phyloP scores from a whole-genome alignment of 2,797 vertebrate genomes.

The Picus viridis region DNA sequence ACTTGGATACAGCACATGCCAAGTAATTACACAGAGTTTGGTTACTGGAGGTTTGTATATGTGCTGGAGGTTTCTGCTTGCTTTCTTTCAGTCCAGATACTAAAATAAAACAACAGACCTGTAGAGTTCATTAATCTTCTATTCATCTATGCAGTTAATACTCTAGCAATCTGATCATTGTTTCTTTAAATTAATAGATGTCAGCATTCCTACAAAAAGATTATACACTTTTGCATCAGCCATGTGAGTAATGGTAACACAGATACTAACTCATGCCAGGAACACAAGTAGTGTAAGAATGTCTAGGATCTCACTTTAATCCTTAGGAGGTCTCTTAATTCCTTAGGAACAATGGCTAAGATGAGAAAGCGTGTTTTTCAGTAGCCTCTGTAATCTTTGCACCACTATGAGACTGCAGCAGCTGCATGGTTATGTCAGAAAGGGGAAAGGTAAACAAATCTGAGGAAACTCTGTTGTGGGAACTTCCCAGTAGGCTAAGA shows the following conservation, averaged over 20 bases:
- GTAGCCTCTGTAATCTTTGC: neutral
- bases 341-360: neutral
- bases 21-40: neutral
- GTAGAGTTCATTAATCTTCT: neutral
- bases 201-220: slow-evolving; percentile 8
- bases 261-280: neutral
- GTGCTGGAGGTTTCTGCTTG: neutral
- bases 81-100: neutral
- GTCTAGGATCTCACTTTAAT: neutral
- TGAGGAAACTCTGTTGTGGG: neutral
- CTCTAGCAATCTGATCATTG: neutral
- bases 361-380: neutral
- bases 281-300: neutral
- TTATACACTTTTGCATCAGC: neutral
- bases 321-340: neutral
- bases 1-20: neutral
- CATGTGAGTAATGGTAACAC: neutral
- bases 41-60: neutral
- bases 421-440: neutral
- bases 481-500: neutral
- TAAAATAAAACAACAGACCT: neutral
- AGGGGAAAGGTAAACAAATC: neutral
- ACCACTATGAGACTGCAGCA: accelerated
- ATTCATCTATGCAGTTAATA: neutral
- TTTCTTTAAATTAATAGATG: slow-evolving; percentile 36